Evolutionary conservation across 2,888 invertebrate species (phyloP), one percentile per base, ranked within the genome.

Genomic region (Polyommatus iphigenia): DNA sequence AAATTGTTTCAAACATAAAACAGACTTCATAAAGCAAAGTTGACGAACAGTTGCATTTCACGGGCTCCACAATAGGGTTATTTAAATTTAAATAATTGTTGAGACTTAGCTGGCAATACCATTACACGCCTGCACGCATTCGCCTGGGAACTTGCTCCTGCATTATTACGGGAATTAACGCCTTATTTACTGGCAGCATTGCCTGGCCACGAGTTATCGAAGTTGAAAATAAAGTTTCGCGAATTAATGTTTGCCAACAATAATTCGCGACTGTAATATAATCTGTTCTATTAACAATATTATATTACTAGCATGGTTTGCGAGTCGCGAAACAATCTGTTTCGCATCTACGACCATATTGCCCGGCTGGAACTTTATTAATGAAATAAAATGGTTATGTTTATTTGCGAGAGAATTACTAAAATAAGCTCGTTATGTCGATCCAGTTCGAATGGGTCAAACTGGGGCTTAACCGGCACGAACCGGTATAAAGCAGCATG

Each of bases 81-180:
- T 81, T 81, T 80, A 80, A 82, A 82, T 82, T 81, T 80, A 81
- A 80, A 81, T 82, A 82, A 82, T 79, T 79, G 81, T 81, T 79
- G 79, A 75, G 29, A 77, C 78, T 77, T 80, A 78, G 78, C 80
- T 78, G 59, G 78, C 81, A 81, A 81, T 78, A 79, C 79, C 80
- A 81, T 81, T 79, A 81, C 80, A 81, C 81, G 81, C 76, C 79
- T 81, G 79, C 77, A 72, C 81, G 81, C 79, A 79, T 79, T 78
- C 80, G 81, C 67, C 67, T 32, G 67, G 67, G 15, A 67, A 67
- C 67, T 71, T 67, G 78, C 79, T 76, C 76, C 67, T 13, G 67
- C 67, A 67, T 32, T 67, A 67, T 29, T 29, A 24, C 18, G 67
- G 67, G 67, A 67, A 67, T 67, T 67, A 67, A 67, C 29, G 67